Conservation (phyloP, 2,113 vertebrate genomes). For the Thermophis baileyi region DNA sequence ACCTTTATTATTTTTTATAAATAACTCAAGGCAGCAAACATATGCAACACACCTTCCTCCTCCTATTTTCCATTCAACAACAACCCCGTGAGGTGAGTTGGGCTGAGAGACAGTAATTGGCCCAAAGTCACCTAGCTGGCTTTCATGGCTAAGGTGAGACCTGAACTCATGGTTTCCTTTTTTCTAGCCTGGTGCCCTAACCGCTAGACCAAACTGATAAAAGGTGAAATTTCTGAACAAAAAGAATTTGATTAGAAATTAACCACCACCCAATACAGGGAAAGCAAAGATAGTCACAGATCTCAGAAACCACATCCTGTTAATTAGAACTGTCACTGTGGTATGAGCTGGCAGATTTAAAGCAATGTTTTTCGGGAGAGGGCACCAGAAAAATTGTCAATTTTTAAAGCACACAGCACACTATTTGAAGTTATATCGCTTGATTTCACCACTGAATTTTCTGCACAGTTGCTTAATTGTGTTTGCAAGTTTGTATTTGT, state of each 20-base stretch:
- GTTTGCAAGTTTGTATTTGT: neutral
- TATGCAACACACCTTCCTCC: neutral
- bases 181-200: neutral
- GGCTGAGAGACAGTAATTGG: neutral
- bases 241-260: neutral
- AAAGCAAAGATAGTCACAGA: neutral
- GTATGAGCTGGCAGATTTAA: neutral
- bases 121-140: neutral
- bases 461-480: neutral
- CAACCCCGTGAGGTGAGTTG: neutral
- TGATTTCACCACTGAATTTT: neutral
- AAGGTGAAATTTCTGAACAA: neutral
- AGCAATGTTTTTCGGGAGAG: neutral
- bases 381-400: neutral
- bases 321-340: neutral
- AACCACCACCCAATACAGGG: neutral
- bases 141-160: neutral
- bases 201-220: neutral
- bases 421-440: neutral
- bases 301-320: neutral
- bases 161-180: neutral
- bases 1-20: neutral
- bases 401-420: neutral
- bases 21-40: neutral
- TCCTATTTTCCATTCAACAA: neutral